These are phyloP conservation scores for Saimiri boliviensis DNA, from an alignment of 2,113 vertebrate genomes.

Conservation along the genomic window DNA sequence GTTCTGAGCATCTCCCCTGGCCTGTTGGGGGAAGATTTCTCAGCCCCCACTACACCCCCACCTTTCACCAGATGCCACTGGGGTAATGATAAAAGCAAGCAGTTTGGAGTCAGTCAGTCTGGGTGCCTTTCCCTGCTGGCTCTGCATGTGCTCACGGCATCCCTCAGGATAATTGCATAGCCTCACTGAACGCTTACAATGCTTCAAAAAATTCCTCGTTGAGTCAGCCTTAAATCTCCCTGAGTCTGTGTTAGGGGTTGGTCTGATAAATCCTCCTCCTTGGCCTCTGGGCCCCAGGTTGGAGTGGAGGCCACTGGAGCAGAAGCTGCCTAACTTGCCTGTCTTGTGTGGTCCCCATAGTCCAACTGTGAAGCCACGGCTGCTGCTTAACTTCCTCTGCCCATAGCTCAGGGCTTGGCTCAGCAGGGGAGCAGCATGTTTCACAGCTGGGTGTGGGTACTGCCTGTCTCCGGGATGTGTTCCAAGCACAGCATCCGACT, in stretches of 20 bases:
- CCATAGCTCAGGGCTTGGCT: background rate
- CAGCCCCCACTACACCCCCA: background rate
- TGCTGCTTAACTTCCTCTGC: background rate
- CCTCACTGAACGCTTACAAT: background rate
- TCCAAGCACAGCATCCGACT: background rate
- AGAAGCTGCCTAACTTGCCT: background rate
- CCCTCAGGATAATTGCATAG: background rate
- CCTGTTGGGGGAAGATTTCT: background rate
- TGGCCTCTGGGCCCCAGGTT: background rate
- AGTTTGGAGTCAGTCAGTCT: background rate
- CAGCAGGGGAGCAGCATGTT: accelerated
- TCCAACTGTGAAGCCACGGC: accelerated
- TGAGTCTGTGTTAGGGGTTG: background rate
- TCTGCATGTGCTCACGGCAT: background rate
- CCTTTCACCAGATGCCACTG: background rate
- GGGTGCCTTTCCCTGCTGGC: background rate
- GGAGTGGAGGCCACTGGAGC: background rate
- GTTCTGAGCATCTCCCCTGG: background rate
- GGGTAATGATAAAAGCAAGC: background rate
- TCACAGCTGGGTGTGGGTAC: background rate
- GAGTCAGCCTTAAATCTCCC: background rate
- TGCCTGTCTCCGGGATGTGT: background rate
- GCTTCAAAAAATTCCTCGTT: background rate
- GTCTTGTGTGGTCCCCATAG: background rate
- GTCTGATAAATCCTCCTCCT: background rate